phyloP scores from a whole-genome alignment of 2,113 vertebrate genomes.

The Sciurus niger region DNA sequence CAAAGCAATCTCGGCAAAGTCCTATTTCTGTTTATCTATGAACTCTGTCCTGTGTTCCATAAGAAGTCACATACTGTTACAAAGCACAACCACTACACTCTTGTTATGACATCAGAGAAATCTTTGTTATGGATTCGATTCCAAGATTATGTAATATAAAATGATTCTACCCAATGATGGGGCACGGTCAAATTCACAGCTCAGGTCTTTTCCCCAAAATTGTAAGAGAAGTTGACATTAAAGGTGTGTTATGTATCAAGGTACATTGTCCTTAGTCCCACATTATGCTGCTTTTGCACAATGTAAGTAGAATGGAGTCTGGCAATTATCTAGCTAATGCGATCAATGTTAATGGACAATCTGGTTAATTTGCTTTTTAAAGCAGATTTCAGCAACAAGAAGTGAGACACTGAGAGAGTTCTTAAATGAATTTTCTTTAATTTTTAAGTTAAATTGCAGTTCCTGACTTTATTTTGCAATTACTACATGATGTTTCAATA shows the following conservation, averaged over 20 bases:
- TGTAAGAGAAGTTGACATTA: neutral
- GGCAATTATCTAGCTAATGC: slow-evolving; percentile 65
- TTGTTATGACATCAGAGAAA: neutral
- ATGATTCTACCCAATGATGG: neutral
- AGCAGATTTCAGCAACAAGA: slow-evolving; percentile 65
- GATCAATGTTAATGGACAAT: slow-evolving; percentile 63
- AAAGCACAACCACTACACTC: neutral
- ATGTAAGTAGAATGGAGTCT: neutral
- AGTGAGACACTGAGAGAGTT: slow-evolving; percentile 55
- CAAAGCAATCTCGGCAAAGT: neutral
- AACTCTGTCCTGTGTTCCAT: slow-evolving; percentile 30
- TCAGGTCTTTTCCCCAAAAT: neutral
- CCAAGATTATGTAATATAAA: neutral
- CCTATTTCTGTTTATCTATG: neutral
- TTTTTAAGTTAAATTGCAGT: slow-evolving; percentile 68
- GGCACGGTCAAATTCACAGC: neutral
- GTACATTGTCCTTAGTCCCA: neutral
- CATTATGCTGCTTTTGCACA: neutral
- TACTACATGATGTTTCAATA: slow-evolving; percentile 50
- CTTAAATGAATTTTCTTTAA: slow-evolving; percentile 69
- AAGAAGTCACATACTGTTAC: neutral
- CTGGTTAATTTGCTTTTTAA: slow-evolving; percentile 70
- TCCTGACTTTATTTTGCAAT: slow-evolving; percentile 74
- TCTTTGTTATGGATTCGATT: neutral
- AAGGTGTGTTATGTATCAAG: neutral